Base-by-base conservation (phyloP, 2,113 vertebrate species). In the Irena cyanogastra region DNA sequence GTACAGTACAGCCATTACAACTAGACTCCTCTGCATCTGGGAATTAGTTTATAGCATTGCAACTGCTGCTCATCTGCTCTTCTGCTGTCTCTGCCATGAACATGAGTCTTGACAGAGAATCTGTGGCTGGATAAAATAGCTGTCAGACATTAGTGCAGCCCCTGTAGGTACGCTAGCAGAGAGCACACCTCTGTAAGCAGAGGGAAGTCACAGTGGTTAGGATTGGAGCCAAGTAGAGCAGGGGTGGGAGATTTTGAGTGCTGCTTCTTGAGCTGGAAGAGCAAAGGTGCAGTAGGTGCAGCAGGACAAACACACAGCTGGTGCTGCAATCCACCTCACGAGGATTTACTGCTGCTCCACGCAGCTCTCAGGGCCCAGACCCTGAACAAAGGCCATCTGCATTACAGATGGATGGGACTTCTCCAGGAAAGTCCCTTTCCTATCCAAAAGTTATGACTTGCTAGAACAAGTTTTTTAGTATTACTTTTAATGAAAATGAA, bases 31-130 rank as follows among this genome's bases (percentile, higher is more conserved):
- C 83, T 87, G 90, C 97, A 97, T 97, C 96, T 97, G 96, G 93
- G 90, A 96, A 94, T 96, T 87, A 84, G 81, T 93, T 96, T 94
- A 93, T 74, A 91, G 75, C 57, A 60, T 57, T 91, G 86, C 84
- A 96, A 94, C 81, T 79, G 81, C 65, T 93, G 61, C 91, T 97
- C 96, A 95, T 95, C 94, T 97, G 97, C 90, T 95, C 88, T 92
- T 94, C 74, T 83, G 78, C 87, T 94, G 78, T 92, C 92, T 94
- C 87, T 96, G 90, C 85, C 44, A 70, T 30, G 87, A 93, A 49
- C 88, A 81, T 39, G 79, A 91, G 28, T 45, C 90, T 84, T 95
- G 90, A 93, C 88, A 93, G 83, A 84, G 85, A 78, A 87, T 24
- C 76, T 90, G 41, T 71, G 80, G 64, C 65, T 94, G 90, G 71